Evolutionary conservation across 2,888 invertebrate genomes (phyloP).

Genomic region (Platycheirus albimanus): DNA sequence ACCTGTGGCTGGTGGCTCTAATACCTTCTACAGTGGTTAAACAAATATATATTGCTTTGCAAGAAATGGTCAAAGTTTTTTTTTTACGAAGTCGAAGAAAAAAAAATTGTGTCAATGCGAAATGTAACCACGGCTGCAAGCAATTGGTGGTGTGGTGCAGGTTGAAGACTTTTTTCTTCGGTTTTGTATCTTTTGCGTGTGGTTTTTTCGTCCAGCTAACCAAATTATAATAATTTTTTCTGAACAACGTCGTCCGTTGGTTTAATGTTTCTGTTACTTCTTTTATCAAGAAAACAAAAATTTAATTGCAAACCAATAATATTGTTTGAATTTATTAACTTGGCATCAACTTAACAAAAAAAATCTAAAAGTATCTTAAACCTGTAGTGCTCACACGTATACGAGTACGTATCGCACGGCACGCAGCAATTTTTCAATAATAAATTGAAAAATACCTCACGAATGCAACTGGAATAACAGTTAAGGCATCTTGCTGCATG

Average conservation of each 20-base stretch:
- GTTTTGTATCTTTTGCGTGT: conserved; percentile 43
- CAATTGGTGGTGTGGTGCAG: conserved; percentile 36
- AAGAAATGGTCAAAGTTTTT: conserved; percentile 71
- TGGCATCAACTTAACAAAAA: conserved; percentile 36
- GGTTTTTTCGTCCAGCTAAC: conserved; percentile 39
- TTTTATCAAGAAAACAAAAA: conserved; percentile 30
- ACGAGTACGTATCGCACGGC: conserved; percentile 34
- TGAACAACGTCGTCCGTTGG: conserved; percentile 35
- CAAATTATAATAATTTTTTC: conserved; percentile 14
- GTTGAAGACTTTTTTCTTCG: conserved; percentile 37
- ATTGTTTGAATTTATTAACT: conserved; percentile 67
- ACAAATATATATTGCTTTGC: conserved; percentile 15
- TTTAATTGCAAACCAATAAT: conserved; percentile 54
- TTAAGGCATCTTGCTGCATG: conserved; percentile 35
- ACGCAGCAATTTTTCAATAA: conserved; percentile 47
- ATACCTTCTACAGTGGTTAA: conserved; percentile 68
- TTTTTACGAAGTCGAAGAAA: conserved; percentile 29
- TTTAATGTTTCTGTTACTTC: conserved; percentile 23
- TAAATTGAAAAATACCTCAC: conserved; percentile 52
- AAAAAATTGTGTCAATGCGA: conserved; percentile 69
- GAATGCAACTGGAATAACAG: conserved; percentile 41
- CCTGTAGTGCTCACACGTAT: too few relatives aligned
- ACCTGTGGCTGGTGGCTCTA: conserved; percentile 43
- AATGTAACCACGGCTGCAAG: conserved; percentile 57
- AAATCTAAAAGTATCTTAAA: conserved; percentile 17